Evolutionary conservation across 2,888 invertebrate species (phyloP).

Genomic region (Rugalucina vietnamica): DNA sequence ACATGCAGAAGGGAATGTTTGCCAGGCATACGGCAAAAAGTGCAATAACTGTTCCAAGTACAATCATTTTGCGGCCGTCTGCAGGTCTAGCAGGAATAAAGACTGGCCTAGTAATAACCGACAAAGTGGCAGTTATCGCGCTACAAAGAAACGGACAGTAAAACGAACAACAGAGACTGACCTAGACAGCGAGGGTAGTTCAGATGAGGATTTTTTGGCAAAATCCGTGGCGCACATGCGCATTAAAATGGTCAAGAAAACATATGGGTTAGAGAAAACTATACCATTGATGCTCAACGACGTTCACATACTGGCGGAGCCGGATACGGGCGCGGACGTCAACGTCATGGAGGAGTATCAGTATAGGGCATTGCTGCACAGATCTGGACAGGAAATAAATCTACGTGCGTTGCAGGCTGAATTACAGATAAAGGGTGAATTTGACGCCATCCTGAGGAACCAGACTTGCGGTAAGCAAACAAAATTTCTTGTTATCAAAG

Average conservation of each 20-base stretch:
- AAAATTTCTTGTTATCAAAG: slow-evolving; percentile 7
- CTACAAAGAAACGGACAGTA: not conserved
- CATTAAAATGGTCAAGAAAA: not conserved
- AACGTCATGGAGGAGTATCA: slow-evolving; percentile 21
- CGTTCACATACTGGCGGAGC: slow-evolving; percentile 22
- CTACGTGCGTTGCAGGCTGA: slow-evolving; percentile 22
- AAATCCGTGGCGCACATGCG: not conserved
- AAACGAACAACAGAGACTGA: not conserved
- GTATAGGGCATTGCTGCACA: slow-evolving; percentile 6
- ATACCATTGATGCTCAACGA: slow-evolving; percentile 12
- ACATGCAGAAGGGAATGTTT: not conserved
- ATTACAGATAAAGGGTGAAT: slow-evolving; percentile 19
- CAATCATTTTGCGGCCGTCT: too few species aligned
- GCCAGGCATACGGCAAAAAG: not conserved
- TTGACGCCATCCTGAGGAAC: slow-evolving; percentile 12
- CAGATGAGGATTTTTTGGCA: not conserved
- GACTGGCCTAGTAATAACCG: not conserved
- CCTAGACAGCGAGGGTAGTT: not conserved
- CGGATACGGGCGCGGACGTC: slow-evolving; percentile 27
- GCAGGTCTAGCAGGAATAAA: not conserved
- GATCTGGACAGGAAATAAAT: not conserved
- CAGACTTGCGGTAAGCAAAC: slow-evolving; percentile 13
- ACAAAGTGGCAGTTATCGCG: not conserved
- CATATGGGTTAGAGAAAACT: not conserved
- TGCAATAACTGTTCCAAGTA: not conserved